These are phyloP conservation scores for Eulemur coronatus DNA, from an alignment of 2,797 vertebrate species.

Conservation along the genomic window DNA sequence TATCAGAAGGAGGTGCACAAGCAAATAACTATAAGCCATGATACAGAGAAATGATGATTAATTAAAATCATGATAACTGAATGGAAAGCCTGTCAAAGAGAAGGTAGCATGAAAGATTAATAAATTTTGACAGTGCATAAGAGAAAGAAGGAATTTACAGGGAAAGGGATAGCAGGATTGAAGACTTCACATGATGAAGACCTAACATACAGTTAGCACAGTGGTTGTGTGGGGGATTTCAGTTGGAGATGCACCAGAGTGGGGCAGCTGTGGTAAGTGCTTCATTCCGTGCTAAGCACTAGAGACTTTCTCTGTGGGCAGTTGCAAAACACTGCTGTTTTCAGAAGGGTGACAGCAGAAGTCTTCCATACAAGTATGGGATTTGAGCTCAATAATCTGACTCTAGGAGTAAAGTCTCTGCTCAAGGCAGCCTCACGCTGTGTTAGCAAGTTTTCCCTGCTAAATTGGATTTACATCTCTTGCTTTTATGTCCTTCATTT, in stretches of 20 bases:
- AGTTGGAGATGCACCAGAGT: not conserved
- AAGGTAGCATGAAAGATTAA: not conserved
- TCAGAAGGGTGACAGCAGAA: not conserved
- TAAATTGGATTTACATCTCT: not conserved
- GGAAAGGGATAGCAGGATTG: not conserved
- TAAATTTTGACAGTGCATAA: not conserved
- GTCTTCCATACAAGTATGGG: not conserved
- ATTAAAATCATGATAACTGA: not conserved
- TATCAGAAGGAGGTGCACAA: not conserved
- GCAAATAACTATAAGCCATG: not conserved
- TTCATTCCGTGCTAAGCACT: not conserved
- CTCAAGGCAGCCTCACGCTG: fast-evolving
- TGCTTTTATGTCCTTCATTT: slow-evolving; percentile 32
- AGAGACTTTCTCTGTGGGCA: not conserved
- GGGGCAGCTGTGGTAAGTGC: not conserved
- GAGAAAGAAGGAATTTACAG: not conserved
- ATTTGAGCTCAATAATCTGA: not conserved
- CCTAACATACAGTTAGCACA: not conserved
- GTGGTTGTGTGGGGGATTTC: not conserved
- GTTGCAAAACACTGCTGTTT: not conserved
- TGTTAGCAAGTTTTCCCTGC: not conserved
- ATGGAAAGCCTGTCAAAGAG: not conserved
- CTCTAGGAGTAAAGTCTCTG: not conserved
- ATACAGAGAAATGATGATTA: not conserved
- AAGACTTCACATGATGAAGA: not conserved